Evolutionary conservation across 2,888 invertebrate species (phyloP).

Genomic region (Marasmarcha lunaedactyla): DNA sequence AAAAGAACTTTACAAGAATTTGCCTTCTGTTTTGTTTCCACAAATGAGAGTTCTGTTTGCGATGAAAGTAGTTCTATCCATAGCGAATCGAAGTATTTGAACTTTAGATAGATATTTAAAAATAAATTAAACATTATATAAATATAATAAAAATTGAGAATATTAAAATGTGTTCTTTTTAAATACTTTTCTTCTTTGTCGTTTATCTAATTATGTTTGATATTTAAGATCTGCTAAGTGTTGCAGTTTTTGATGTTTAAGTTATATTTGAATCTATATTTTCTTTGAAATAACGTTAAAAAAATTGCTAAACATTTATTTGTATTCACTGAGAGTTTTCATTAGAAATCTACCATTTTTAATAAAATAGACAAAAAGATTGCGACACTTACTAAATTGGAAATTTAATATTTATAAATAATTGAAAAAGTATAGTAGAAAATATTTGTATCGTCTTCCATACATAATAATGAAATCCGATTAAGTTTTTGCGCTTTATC

Average conservation of each 20-base stretch:
- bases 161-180: conserved; percentile 17
- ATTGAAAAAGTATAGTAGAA: conserved; percentile 26
- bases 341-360: no score
- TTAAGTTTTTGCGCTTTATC: conserved; percentile 27
- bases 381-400: background rate
- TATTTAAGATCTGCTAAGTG: no score
- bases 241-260: no score
- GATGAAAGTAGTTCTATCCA: conserved; percentile 15
- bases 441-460: conserved; percentile 62
- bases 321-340: no score
- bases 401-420: conserved; percentile 1
- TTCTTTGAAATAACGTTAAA: no score
- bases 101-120: conserved; percentile 26
- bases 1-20: no score
- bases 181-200: no score
- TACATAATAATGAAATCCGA: conserved; percentile 37
- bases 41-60: conserved; percentile 15
- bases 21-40: no score
- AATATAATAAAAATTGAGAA: conserved; percentile 5
- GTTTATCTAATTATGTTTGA: no score
- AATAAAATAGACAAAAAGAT: background rate
- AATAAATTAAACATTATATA: conserved; percentile 16
- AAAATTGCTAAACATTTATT: no score
- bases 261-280: no score
- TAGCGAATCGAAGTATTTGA: conserved; percentile 21